A percentile compares a stretch with the other conserved stretches of the same genome.
phyloP scores from a whole-genome alignment of 2,797 vertebrate genomes.

The Onychomys leucogaster region DNA sequence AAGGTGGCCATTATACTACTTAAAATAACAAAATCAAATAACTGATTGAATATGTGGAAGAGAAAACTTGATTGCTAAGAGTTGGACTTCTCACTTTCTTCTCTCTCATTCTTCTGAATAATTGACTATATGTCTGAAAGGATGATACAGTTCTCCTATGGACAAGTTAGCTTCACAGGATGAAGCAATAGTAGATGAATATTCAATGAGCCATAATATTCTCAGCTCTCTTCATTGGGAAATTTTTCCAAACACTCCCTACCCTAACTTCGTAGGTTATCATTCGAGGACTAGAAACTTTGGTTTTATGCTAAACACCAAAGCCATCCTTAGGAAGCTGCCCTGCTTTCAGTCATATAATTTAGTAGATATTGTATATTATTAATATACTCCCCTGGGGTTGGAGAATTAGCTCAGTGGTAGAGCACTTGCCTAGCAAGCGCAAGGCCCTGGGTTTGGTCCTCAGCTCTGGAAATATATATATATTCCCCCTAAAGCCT shows the following conservation, averaged over 20 bases:
- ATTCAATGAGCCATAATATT: not conserved
- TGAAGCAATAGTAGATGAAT: not conserved
- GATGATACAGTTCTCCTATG: not conserved
- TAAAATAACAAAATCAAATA: constrained; percentile 25
- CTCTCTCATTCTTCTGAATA: not conserved
- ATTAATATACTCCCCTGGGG: too few relatives aligned
- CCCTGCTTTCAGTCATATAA: not conserved
- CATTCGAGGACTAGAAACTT: not conserved
- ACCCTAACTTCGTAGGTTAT: not conserved
- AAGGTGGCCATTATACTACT: not conserved
- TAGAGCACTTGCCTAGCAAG: too few relatives aligned
- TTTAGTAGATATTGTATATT: not conserved
- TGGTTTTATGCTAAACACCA: not conserved
- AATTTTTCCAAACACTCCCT: not conserved
- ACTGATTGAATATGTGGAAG: not conserved
- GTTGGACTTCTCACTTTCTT: not conserved
- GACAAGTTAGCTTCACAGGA: not conserved
- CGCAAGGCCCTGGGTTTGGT: too few relatives aligned
- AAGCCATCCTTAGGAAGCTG: not conserved
- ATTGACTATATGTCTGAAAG: not conserved
- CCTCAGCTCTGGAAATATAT: too few relatives aligned
- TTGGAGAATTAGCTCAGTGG: too few relatives aligned
- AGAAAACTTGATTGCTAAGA: not conserved
- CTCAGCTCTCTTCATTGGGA: not conserved
- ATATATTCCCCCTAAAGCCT: not conserved